Percentiles rank a stretch among this genome's conserved stretches.
These are phyloP conservation scores for Pomacea maculata DNA, from an alignment of 1,140 invertebrate species.

Conservation along the genomic window DNA sequence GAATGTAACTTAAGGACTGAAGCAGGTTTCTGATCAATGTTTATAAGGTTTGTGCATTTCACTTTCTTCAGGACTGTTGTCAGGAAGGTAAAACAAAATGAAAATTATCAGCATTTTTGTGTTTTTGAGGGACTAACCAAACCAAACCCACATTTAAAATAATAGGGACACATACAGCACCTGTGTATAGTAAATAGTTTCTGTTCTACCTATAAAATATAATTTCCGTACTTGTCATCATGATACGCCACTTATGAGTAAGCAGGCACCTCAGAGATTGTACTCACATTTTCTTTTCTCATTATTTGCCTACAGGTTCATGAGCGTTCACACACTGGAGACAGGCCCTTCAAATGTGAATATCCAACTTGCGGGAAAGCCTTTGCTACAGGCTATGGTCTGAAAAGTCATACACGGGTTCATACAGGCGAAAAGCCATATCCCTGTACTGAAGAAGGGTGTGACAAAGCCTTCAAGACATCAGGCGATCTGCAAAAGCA, in stretches of 20 bases:
- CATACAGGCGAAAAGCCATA: constrained; percentile 79
- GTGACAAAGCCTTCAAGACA: constrained; percentile 75
- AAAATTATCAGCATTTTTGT: too few relatives aligned
- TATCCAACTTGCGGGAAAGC: constrained; percentile 72
- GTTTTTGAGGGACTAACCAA: too few relatives aligned
- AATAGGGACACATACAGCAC: too few relatives aligned
- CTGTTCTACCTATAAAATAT: too few relatives aligned
- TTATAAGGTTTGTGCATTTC: too few relatives aligned
- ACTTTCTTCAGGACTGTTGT: too few relatives aligned
- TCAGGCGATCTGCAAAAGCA: constrained; percentile 79
- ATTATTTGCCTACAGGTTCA: constrained; percentile 70
- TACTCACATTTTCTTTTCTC: constrained; percentile 1
- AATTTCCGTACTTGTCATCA: too few relatives aligned
- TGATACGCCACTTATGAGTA: not conserved
- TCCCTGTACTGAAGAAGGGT: constrained; percentile 70
- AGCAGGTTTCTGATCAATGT: too few relatives aligned
- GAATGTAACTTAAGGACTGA: too few relatives aligned
- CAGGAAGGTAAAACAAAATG: too few relatives aligned
- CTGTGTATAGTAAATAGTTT: too few relatives aligned
- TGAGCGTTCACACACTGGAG: constrained; percentile 77
- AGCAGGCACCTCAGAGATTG: not conserved
- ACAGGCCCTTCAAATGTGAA: constrained; percentile 75
- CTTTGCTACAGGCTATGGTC: constrained; percentile 74
- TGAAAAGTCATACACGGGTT: constrained; percentile 75
- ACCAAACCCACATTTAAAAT: too few relatives aligned